Evolutionary conservation across 2,113 vertebrate genomes (phyloP), one percentile per base, ranked within the genome.

Genomic region (Pimephales promelas): DNA sequence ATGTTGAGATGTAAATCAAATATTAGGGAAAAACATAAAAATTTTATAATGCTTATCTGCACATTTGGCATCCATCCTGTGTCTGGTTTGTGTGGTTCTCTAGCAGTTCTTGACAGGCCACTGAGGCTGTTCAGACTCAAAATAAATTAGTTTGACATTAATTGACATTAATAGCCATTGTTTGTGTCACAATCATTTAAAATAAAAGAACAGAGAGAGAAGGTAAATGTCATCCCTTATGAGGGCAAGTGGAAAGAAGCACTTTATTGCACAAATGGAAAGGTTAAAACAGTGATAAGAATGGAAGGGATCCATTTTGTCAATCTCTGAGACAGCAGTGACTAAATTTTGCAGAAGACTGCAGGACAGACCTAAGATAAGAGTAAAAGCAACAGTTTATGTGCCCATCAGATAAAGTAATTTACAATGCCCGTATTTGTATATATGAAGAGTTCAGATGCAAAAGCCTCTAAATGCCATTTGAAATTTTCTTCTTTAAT

Each of bases 121-220:
- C 10, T 20, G 52, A 80, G 84, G 43, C 62, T 64, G 18, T 77
- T 71, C 28, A 18, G 71, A 86, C 64, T 84, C 79, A 83, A 89
- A 89, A 84, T 84, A 75, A 83, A 86, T 89, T 87, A 89, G 16
- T 20, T 62, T 84, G 86, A 87, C 79, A 83, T 80, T 89, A 87
- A 89, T 87, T 87, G 86, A 79, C 0, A 10, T 79, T 36, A 59
- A 43, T 2, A 75, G 4, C 26, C 26, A 54, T 22, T 52, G 18
- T 26, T 31, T 74, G 16, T 20, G 20, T 66, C 62, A 31, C 49
- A 59, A 24, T 7, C 16, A 18, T 40, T 78, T 24, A 26, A 78
- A 77, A 77, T 40, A 59, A 77, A 49, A 56, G 10, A 75, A 22
- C 10, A 54, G 18, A 54, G 10, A 64, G 68, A 45, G 22, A 45